phyloP scores from a whole-genome alignment of 2,888 invertebrate species.

The Orthosia cruda region DNA sequence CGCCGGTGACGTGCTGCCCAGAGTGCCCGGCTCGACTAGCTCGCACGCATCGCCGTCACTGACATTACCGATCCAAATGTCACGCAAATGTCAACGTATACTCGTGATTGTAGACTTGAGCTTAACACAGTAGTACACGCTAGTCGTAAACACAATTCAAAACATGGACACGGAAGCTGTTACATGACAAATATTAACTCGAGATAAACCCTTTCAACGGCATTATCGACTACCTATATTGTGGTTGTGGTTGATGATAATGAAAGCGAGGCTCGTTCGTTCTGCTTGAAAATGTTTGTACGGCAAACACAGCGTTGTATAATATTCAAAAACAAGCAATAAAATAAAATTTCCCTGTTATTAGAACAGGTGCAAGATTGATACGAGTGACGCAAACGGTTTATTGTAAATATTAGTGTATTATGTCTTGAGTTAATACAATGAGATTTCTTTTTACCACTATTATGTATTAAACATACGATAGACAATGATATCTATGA shows the following conservation, averaged over 20 bases:
- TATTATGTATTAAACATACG: conserved; percentile 39
- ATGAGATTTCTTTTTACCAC: conserved; percentile 65
- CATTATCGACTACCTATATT: neutral
- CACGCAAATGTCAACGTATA: conserved; percentile 84
- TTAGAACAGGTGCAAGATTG: conserved; percentile 76
- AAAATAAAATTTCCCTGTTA: conserved; percentile 55
- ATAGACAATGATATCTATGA: conserved; percentile 52
- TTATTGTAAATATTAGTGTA: conserved; percentile 67
- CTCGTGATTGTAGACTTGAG: conserved; percentile 63
- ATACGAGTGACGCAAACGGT: conserved; percentile 73
- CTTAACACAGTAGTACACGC: conserved; percentile 19
- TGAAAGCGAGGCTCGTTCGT: neutral
- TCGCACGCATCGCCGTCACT: conserved; percentile 73
- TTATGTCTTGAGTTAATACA: conserved; percentile 72
- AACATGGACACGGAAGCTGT: conserved; percentile 38
- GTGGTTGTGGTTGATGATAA: conserved; percentile 2
- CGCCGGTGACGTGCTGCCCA: conserved; percentile 55
- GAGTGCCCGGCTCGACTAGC: conserved; percentile 39
- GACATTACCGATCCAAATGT: conserved; percentile 82
- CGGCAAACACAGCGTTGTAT: neutral
- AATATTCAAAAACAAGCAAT: conserved; percentile 10
- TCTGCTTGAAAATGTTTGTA: neutral
- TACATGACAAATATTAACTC: conserved; percentile 15
- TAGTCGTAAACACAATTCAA: conserved; percentile 36
- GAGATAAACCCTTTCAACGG: conserved; percentile 14